Percentiles rank a stretch among this genome's conserved stretches.
Evolutionary conservation across 2,888 invertebrate species (phyloP).

Genomic region (Timema cristinae): DNA sequence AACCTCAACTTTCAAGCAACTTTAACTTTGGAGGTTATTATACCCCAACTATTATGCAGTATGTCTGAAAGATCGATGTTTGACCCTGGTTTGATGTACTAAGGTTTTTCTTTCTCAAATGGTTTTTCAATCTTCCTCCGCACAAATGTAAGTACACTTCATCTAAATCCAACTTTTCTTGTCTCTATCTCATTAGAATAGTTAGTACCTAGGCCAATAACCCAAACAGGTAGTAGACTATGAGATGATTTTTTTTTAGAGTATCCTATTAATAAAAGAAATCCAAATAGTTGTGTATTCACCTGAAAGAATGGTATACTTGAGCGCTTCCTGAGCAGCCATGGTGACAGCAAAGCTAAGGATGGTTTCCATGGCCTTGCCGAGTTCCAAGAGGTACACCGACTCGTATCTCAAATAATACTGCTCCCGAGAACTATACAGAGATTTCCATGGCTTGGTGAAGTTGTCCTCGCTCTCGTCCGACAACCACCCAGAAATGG

Average conservation of each 20-base stretch:
- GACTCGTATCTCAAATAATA: conserved; percentile 61
- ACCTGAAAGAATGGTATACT: conserved; percentile 60
- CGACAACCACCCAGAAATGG: conserved; percentile 61
- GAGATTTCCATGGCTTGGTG: conserved; percentile 53
- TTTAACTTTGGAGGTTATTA: background rate
- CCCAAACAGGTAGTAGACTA: background rate
- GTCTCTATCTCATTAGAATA: too few relatives aligned
- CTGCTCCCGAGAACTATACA: conserved; percentile 57
- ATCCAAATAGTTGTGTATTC: conserved; percentile 25
- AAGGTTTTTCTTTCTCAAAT: too few relatives aligned
- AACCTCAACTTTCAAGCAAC: too few relatives aligned
- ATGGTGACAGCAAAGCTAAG: conserved; percentile 52
- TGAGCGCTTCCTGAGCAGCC: conserved; percentile 60
- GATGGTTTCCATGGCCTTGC: conserved; percentile 59
- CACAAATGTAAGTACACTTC: too few relatives aligned
- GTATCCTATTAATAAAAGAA: background rate
- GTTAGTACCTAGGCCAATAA: too few relatives aligned
- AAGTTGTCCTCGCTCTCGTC: conserved; percentile 48
- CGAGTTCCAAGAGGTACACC: conserved; percentile 54
- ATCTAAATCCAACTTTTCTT: too few relatives aligned
- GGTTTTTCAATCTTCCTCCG: too few relatives aligned
- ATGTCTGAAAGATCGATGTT: background rate
- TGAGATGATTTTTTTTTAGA: background rate
- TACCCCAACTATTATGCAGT: background rate
- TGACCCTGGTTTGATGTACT: too few relatives aligned